phyloP scores from a whole-genome alignment of 2,888 invertebrate genomes.

The Onchidella celtica region DNA sequence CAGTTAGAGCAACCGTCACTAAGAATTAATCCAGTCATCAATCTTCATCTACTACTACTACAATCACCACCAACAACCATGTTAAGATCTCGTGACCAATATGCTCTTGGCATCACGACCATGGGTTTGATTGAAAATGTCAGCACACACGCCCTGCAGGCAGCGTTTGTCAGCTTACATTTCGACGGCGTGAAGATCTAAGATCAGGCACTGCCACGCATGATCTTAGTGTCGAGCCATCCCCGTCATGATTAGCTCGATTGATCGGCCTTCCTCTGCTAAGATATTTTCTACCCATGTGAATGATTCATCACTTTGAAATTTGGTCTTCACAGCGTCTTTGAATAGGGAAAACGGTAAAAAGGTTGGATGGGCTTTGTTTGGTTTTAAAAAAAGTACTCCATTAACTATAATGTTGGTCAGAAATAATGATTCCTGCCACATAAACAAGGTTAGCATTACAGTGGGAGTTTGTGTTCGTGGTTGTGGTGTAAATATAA shows the following conservation, averaged over 20 bases:
- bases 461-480: no score
- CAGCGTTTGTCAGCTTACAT: conserved; percentile 39
- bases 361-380: no score
- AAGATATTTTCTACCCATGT: conserved; percentile 44
- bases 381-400: no score
- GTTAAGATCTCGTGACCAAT: conserved; percentile 45
- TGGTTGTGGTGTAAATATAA: no score
- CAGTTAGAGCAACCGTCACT: conserved; percentile 47
- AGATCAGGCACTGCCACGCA: conserved; percentile 38
- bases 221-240: conserved; percentile 36
- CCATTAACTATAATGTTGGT: no score
- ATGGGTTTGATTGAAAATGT: conserved; percentile 37
- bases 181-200: conserved; percentile 40
- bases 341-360: conserved; percentile 41
- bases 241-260: conserved; percentile 38
- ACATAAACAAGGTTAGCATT: no score
- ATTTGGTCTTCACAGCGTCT: conserved; percentile 38
- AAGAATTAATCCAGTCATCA: conserved; percentile 48
- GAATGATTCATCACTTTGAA: conserved; percentile 45
- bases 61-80: conserved; percentile 47
- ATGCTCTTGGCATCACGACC: conserved; percentile 37
- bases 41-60: conserved; percentile 39
- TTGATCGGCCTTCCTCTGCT: conserved; percentile 40
- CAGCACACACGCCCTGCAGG: conserved; percentile 22
- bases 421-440: no score